Evolutionary conservation across 2,113 vertebrate genomes (phyloP).

Genomic region (Calidris pygmaea): DNA sequence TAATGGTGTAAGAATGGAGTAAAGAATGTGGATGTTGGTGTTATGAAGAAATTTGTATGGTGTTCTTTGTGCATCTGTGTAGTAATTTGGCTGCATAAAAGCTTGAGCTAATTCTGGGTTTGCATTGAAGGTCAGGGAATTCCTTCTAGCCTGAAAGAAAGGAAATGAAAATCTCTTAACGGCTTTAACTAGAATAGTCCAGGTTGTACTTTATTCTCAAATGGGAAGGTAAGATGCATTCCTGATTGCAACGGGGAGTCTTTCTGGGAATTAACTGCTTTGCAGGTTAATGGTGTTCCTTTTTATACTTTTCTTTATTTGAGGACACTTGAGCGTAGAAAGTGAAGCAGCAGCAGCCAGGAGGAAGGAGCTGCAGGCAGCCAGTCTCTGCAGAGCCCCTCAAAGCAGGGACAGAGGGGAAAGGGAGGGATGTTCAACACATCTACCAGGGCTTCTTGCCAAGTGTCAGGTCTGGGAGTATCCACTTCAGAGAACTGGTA

Average conservation of each 20-base stretch:
- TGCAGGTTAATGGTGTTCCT: neutral
- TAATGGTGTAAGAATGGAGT: neutral
- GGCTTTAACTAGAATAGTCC: neutral
- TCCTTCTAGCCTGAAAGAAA: neutral
- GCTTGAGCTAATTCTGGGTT: neutral
- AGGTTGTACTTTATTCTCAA: neutral
- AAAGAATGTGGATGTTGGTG: neutral
- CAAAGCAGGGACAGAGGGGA: neutral
- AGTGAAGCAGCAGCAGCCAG: neutral
- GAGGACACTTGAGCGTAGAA: rapidly evolving
- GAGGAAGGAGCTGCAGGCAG: neutral
- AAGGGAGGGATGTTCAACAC: rapidly evolving
- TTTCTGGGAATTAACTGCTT: neutral
- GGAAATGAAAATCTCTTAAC: neutral
- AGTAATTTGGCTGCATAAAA: neutral
- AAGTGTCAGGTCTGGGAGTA: neutral
- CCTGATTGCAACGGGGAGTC: too few relatives aligned
- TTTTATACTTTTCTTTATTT: neutral
- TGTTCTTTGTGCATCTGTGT: neutral
- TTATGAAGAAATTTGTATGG: rapidly evolving
- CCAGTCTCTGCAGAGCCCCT: neutral
- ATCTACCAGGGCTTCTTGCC: neutral
- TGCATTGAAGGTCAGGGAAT: neutral
- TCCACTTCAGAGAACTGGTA: neutral
- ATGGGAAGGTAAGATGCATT: neutral